Base-by-base conservation (phyloP, 2,797 vertebrate species). In the Neopelma chrysocephalum region DNA sequence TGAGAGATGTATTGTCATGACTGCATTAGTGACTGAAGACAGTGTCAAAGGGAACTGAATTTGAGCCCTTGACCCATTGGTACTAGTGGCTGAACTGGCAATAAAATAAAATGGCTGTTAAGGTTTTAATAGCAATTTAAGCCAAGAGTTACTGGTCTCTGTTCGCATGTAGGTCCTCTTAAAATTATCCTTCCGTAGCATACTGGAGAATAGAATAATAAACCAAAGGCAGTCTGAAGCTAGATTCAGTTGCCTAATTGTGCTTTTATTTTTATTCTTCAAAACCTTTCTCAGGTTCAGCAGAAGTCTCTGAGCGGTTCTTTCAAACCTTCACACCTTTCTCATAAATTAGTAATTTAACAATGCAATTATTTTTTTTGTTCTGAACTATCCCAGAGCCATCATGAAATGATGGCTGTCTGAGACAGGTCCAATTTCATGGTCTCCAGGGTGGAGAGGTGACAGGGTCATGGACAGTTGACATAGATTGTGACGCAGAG, bases 61-160 rank as follows among this genome's bases (percentile, higher is more conserved):
- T 93, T 93, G 81, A 95, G 90, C 80, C 65, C 60, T 61, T 97
- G 90, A 96, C 70, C 77, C 73, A 15, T 81, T 82, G 54, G 65
- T 83, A 50, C 15, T 73, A 80, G 84, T 82, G 62, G 56, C 51
- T 92, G 89, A 96, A 86, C 87, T 79, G 82, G 73, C 75, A 93
- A 58, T 97, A 91, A 95, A 97, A 91, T 95, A 88, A 96, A 96
- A 81, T 54, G 48, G 8, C 78, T 93, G 38, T 89, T 95, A 53
- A 53, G 83, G 90, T 93, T 96, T 97, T 93, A 96, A 76, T 87
- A 89, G 50, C 84, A 72, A 4, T 88, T 94, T 84, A 71, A 91
- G 29, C 36, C 71, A 72, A 66, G 76, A 83, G 66, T 92, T 93
- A 65, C 57, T 89, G 65, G 43, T 88, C 76, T 94, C 62, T 84